Base-by-base conservation (phyloP, 1,140 invertebrate species). In the Glossosoma conforme region DNA sequence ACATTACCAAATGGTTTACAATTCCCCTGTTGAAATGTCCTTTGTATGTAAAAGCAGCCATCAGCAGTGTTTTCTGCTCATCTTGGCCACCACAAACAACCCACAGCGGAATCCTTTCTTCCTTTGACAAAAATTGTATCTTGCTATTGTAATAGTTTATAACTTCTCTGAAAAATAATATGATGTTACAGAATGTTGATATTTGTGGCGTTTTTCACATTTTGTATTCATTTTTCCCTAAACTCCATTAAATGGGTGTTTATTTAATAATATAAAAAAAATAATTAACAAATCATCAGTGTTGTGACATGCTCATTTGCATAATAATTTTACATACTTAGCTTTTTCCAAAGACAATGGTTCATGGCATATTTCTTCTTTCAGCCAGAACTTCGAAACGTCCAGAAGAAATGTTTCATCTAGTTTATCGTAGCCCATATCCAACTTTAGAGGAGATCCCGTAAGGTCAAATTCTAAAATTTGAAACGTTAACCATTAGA, bases 361-460 rank as follows among this genome's bases (percentile, higher is more conserved):
- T 22, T 57, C 52, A 58, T 72, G 68, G n/a, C 46, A 49, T 13
- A 50, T 57, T 56, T 75, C 72, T 22, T 75, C 70, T 41, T 67
- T 72, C 22, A 35, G 65, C 68, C 70, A 75, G 4, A 69, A 46
- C 24, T 72, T 68, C 18, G 70, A 67, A 55, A 72, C 64, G 59
- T 75, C 70, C 48, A 64, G 52, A 6, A 69, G 53, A 35, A 73
- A 51, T 9, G 72, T 73, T n/a, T 75, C 72, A 65, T 75, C 72
- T 6, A 75, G 52, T 30, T 67, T 67, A 40, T 74, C 70, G 14
- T 73, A 55, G 53, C 66, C 72, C 21, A 75, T 52, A 54, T 73
- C 69, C n/a, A 75, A 52, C 58, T 75, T 75, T 3, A 75, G 53
- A 2, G 72, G 72, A 15, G 72, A 75, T 1, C 72, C 72, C 41